These are phyloP conservation scores for Nematolebias whitei DNA, from an alignment of 2,113 vertebrate genomes.

Conservation along the genomic window DNA sequence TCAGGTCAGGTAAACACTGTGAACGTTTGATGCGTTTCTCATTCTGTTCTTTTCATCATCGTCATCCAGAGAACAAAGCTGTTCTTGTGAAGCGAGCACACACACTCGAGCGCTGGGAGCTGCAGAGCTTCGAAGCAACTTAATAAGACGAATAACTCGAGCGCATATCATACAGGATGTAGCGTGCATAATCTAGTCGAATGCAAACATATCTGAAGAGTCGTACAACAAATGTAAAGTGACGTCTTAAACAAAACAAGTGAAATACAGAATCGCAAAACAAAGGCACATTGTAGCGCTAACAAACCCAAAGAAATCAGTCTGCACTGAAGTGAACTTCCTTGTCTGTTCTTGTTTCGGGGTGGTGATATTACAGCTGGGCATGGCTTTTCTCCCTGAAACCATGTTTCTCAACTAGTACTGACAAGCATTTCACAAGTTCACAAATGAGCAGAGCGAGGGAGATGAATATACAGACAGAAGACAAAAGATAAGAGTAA, in stretches of 20 bases:
- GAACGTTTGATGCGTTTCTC: neutral
- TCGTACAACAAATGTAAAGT: neutral
- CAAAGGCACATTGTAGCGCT: conserved; percentile 26
- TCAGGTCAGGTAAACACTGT: conserved; percentile 2
- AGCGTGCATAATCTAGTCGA: conserved; percentile 34
- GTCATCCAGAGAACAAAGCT: conserved; percentile 2
- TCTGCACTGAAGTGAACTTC: conserved; percentile 14
- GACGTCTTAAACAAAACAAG: neutral
- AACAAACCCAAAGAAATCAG: conserved; percentile 5
- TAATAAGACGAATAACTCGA: conserved; percentile 9
- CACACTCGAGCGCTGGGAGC: too few relatives aligned
- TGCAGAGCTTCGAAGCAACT: too few relatives aligned
- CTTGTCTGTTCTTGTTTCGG: conserved; percentile 14
- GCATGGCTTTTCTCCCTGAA: neutral
- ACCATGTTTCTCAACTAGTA: conserved; percentile 13
- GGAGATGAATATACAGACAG: conserved; percentile 20
- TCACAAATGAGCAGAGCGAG: conserved; percentile 15
- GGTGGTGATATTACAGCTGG: conserved; percentile 6
- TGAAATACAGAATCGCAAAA: conserved; percentile 1
- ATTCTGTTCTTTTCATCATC: conserved; percentile 2
- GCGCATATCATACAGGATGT: neutral
- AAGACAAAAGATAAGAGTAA: too few relatives aligned
- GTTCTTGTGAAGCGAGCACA: conserved; percentile 16
- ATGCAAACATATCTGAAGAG: conserved; percentile 32
- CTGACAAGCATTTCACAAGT: conserved; percentile 17